phyloP scores from a whole-genome alignment of 2,797 vertebrate genomes.

The Hapalemur alaotrensis region DNA sequence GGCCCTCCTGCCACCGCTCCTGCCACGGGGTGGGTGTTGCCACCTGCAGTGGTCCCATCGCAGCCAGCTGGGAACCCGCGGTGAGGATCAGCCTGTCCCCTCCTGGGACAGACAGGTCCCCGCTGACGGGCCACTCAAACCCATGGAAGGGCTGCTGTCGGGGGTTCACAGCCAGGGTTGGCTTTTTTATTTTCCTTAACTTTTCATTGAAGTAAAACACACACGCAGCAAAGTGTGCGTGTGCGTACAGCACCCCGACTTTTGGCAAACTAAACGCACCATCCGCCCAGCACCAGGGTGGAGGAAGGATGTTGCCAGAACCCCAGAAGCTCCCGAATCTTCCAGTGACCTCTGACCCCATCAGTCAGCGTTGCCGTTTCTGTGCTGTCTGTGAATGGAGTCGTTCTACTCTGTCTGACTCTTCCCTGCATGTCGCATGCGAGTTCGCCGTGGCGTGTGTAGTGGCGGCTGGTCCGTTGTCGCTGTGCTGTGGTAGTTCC shows the following conservation, averaged over 20 bases:
- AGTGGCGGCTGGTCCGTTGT: not conserved
- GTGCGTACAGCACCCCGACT: too few species aligned
- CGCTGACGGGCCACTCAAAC: too few species aligned
- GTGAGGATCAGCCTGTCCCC: fast-evolving
- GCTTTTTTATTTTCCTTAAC: not conserved
- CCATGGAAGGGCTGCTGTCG: not conserved
- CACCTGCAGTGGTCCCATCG: too few species aligned
- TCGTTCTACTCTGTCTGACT: not conserved
- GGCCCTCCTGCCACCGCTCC: not conserved
- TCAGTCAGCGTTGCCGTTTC: not conserved
- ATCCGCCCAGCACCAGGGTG: not conserved
- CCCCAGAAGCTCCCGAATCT: not conserved
- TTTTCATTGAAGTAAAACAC: not conserved
- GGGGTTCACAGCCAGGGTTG: not conserved
- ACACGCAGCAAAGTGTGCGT: not conserved
- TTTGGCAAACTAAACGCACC: too few species aligned
- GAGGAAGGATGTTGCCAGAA: not conserved
- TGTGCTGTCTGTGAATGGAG: not conserved
- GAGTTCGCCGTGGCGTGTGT: not conserved
- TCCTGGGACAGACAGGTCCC: not conserved
- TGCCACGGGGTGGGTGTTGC: not conserved
- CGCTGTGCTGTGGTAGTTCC: not conserved
- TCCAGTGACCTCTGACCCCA: not conserved
- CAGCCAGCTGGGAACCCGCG: not conserved
- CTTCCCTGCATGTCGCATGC: fast-evolving